These are phyloP conservation scores for Plestiodon gilberti DNA, from an alignment of 2,113 vertebrate genomes.

Conservation along the genomic window DNA sequence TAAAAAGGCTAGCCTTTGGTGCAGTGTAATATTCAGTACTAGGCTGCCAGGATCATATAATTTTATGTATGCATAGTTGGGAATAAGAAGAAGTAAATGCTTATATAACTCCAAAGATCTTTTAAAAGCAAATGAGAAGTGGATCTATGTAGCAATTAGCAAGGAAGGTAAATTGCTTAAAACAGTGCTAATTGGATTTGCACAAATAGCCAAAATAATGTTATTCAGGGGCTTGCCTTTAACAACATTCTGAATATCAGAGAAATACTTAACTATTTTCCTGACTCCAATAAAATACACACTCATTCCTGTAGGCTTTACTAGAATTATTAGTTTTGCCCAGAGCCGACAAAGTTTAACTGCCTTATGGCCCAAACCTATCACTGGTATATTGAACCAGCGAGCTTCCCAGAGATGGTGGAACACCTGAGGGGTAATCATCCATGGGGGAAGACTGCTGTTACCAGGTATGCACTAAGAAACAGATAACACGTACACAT, in stretches of 20 bases:
- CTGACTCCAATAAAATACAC: background rate
- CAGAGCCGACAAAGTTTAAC: background rate
- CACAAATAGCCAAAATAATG: background rate
- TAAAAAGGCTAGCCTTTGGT: conserved; percentile 4
- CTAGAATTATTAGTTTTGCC: background rate
- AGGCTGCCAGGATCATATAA: background rate
- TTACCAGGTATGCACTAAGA: too few species aligned
- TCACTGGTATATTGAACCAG: too few species aligned
- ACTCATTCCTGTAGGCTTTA: background rate
- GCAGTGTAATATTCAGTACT: background rate
- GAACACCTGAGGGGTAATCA: too few species aligned
- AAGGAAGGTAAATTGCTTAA: background rate
- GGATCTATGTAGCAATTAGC: background rate
- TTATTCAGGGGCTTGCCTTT: background rate
- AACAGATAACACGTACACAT: too few species aligned
- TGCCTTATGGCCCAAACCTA: background rate
- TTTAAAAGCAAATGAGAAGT: background rate
- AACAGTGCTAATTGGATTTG: background rate
- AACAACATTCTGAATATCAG: background rate
- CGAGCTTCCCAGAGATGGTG: too few species aligned
- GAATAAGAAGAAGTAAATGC: background rate
- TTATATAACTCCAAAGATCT: background rate
- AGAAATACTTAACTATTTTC: background rate
- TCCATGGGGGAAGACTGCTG: too few species aligned
- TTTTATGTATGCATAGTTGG: background rate